A percentile compares a stretch with the other conserved stretches of the same genome.
Evolutionary conservation across 2,797 vertebrate genomes (phyloP).

Genomic region (Lagocephalus sceleratus): DNA sequence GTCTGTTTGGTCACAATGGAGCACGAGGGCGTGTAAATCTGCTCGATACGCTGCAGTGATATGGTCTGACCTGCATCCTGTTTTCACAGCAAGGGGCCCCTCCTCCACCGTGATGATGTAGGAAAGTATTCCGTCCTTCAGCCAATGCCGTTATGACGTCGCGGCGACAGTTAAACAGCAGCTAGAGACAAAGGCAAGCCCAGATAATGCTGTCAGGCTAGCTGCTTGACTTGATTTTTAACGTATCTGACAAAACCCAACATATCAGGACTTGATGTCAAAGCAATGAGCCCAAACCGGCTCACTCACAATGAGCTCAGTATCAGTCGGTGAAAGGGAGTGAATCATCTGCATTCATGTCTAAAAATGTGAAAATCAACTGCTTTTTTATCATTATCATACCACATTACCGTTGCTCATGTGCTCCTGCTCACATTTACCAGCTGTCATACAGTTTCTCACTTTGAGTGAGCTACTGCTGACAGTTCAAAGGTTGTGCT

Average conservation of each 20-base stretch:
- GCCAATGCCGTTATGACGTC: constrained; percentile 27
- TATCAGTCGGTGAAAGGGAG: neutral
- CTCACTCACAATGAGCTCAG: neutral
- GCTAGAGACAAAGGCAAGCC: constrained; percentile 27
- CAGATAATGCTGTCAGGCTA: constrained; percentile 14
- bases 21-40: constrained; percentile 26
- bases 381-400: no score
- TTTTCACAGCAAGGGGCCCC: constrained; percentile 46
- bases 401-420: neutral
- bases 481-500: constrained; percentile 36
- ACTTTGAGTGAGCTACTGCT: constrained; percentile 39
- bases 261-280: neutral
- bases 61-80: constrained; percentile 58
- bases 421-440: neutral
- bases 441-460: constrained; percentile 13
- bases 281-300: neutral
- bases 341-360: neutral
- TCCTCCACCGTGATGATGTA: constrained; percentile 35
- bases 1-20: constrained; percentile 34
- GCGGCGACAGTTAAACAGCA: constrained; percentile 51
- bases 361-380: neutral
- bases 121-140: constrained; percentile 41
- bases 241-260: neutral
- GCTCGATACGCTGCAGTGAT: constrained; percentile 39
- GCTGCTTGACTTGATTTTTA: constrained; percentile 7